Conservation (phyloP, 2,113 vertebrate genomes). For the Tretioscincus oriximinensis region DNA sequence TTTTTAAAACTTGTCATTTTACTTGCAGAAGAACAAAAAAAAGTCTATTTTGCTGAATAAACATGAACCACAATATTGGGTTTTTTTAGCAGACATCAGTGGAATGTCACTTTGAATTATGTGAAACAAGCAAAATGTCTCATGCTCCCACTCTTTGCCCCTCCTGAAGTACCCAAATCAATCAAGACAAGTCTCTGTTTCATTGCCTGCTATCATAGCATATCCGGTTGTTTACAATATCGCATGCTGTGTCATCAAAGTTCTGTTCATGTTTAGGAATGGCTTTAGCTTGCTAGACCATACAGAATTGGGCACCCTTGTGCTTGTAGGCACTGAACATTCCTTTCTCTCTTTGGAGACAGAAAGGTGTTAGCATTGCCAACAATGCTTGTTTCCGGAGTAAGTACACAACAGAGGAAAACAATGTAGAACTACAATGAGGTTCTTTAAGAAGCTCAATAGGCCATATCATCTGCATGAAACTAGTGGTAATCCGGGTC, state of each 20-base stretch:
- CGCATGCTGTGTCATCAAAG: neutral
- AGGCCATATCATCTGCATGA: no score
- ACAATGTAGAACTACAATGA: neutral
- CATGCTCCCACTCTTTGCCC: neutral
- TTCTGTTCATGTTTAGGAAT: neutral
- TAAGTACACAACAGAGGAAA: neutral
- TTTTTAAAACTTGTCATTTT: slow-evolving; percentile 36
- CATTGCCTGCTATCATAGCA: slow-evolving; percentile 8
- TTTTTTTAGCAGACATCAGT: slow-evolving; percentile 29
- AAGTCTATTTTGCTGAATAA: slow-evolving; percentile 26
- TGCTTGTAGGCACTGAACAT: neutral
- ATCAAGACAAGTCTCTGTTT: neutral
- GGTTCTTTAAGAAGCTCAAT: no score
- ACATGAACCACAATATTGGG: slow-evolving; percentile 20
- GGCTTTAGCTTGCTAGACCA: neutral
- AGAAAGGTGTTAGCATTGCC: neutral
- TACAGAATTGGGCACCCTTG: neutral
- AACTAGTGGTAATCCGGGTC: no score
- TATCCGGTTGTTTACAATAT: slow-evolving; percentile 4
- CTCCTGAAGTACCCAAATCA: slow-evolving; percentile 5
- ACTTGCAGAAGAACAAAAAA: rapidly evolving
- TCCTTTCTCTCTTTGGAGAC: neutral
- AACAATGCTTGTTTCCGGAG: neutral
- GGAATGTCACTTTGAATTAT: slow-evolving; percentile 37
- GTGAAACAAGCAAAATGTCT: slow-evolving; percentile 13